Evolutionary conservation across 2,888 invertebrate genomes (phyloP), one percentile per base, ranked within the genome.

Genomic region (Sphinx pinastri): DNA sequence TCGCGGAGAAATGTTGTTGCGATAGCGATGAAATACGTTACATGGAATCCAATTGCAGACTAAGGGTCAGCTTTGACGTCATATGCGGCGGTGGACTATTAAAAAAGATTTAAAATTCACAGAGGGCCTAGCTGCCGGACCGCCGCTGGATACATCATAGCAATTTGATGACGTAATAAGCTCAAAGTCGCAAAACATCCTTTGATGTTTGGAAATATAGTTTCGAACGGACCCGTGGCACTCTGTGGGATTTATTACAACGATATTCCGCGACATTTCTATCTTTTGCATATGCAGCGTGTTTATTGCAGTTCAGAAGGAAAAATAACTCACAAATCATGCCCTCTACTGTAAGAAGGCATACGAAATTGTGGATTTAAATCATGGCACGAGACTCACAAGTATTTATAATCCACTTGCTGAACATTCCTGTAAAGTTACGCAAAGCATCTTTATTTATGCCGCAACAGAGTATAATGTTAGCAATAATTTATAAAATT

Each of bases 61-160:
- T 76, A 73, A 80, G 76, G 84, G 83, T 81, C 76, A 81, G 85
- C 88, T 91, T 88, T 89, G 86, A 85, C 80, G 79, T 80, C 75
- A 76, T 77, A 73, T 76, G 80, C 78, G 75, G 77, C 75, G 71
- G 68, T 81, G 79, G 78, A 82, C 87, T 88, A 92, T 92, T 93
- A 92, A 92, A 93, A 92, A 89, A 85, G 88, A 91, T 93, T 92
- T 93, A 92, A 91, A 93, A 93, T 93, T 92, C 93, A 93, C 92
- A 91, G 91, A 91, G 88, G 86, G 89, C 88, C 89, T 85, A 87
- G 84, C 84, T 83, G 86, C 79, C 81, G 82, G 84, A 82, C 83
- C 83, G 80, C 78, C 82, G 78, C 79, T 79, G 84, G 83, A 81
- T 84, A 83, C 84, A 86, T 87, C 87, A 86, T 85, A 84, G 87